Evolutionary conservation across 2,888 invertebrate genomes (phyloP).

Genomic region (Didymodactylos carnosus): DNA sequence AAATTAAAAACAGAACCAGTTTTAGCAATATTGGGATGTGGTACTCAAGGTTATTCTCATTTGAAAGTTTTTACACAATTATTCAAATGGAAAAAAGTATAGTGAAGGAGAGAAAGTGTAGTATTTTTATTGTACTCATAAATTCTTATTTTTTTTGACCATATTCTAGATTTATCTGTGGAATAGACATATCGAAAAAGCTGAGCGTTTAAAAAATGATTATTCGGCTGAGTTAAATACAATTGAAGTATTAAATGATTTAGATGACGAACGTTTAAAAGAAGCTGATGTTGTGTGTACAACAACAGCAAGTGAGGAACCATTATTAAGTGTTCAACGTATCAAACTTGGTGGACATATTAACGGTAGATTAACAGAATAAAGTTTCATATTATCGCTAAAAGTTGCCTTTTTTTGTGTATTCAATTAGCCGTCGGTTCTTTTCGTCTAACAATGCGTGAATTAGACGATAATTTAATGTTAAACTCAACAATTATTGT

Average conservation of each 20-base stretch:
- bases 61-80: neutral
- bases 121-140: neutral
- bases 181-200: neutral
- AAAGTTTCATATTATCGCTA: neutral
- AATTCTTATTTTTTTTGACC: neutral
- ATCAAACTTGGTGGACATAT: conserved; percentile 42
- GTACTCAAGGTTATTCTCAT: neutral
- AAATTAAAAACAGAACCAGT: neutral
- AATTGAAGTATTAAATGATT: neutral
- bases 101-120: too few relatives aligned
- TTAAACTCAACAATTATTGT: conserved; percentile 38
- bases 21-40: neutral
- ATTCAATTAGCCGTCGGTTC: conserved; percentile 43
- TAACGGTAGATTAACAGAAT: conserved; percentile 39
- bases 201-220: neutral
- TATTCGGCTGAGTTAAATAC: neutral
- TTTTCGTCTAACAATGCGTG: conserved; percentile 37
- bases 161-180: neutral
- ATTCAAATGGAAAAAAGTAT: neutral
- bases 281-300: conserved; percentile 46
- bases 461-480: conserved; percentile 41
- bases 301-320: conserved; percentile 39
- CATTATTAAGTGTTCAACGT: conserved; percentile 40
- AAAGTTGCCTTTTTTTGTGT: too few relatives aligned
- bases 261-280: conserved; percentile 36